A percentile compares a stretch with the other conserved stretches of the same genome.
phyloP scores from a whole-genome alignment of 1,140 invertebrate species.

The Heliconius nattereri region DNA sequence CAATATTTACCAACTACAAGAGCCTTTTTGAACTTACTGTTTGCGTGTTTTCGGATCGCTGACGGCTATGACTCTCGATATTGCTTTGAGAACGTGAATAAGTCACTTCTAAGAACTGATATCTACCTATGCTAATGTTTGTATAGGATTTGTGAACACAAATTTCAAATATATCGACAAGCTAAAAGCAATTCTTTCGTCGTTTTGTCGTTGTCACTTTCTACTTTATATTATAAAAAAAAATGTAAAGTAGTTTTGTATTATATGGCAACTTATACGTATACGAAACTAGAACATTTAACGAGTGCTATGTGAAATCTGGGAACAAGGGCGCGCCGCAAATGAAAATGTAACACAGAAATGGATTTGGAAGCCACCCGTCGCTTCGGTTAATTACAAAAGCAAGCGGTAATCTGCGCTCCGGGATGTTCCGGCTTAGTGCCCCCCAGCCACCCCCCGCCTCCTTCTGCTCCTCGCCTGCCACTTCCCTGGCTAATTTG shows the following conservation, averaged over 20 bases:
- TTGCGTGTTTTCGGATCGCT: slow-evolving; percentile 78
- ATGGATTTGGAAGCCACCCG: slow-evolving; percentile 79
- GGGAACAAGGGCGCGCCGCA: slow-evolving; percentile 67
- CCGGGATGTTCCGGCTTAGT: slow-evolving; percentile 79
- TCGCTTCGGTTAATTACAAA: slow-evolving; percentile 81
- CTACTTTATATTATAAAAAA: slow-evolving; percentile 26
- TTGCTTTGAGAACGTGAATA: slow-evolving; percentile 75
- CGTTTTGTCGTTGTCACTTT: slow-evolving; percentile 26
- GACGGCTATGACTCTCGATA: slow-evolving; percentile 72
- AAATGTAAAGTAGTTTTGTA: slow-evolving; percentile 23
- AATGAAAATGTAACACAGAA: slow-evolving; percentile 81
- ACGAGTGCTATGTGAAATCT: slow-evolving; percentile 66
- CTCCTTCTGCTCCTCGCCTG: slow-evolving; percentile 41
- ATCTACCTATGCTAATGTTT: slow-evolving; percentile 47
- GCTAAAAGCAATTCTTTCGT: slow-evolving; percentile 28
- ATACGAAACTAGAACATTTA: slow-evolving; percentile 54
- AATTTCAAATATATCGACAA: slow-evolving; percentile 43
- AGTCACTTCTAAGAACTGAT: slow-evolving; percentile 67
- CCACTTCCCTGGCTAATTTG: slow-evolving; percentile 79
- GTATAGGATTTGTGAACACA: slow-evolving; percentile 46
- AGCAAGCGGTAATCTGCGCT: slow-evolving; percentile 81
- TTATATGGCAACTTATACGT: slow-evolving; percentile 36
- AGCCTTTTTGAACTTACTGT: slow-evolving; percentile 80
- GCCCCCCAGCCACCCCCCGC: slow-evolving; percentile 55
- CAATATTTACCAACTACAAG: slow-evolving; percentile 80